These are phyloP conservation scores for Salvelinus sp. DNA, from an alignment of 2,113 vertebrate genomes.

Conservation along the genomic window DNA sequence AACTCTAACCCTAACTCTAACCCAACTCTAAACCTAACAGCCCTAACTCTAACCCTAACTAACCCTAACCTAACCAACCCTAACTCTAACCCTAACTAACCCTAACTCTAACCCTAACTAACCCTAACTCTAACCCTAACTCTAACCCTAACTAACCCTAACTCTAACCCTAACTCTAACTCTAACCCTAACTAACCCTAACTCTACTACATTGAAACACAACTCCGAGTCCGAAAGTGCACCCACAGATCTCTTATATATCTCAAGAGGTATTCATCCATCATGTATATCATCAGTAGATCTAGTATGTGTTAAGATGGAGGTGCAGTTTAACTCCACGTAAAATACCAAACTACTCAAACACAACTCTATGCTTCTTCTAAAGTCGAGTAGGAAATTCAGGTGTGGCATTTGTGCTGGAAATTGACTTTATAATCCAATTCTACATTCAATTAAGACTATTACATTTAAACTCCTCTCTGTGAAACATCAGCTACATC, in stretches of 20 bases:
- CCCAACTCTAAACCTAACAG: not conserved
- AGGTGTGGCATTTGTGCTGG: not conserved
- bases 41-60: not conserved
- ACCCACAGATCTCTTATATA: not conserved
- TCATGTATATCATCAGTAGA: not conserved
- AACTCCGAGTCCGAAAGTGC: constrained; percentile 10
- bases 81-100: too few relatives aligned
- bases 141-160: too few relatives aligned
- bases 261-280: not conserved
- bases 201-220: constrained; percentile 16
- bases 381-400: not conserved
- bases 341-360: not conserved
- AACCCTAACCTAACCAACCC: too few relatives aligned
- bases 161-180: not conserved
- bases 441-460: not conserved
- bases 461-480: constrained; percentile 2
- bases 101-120: not conserved
- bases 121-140: too few relatives aligned
- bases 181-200: not conserved
- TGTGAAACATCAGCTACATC: not conserved
- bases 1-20: not conserved
- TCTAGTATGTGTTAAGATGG: not conserved
- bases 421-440: not conserved
- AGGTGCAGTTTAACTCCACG: not conserved
- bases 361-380: not conserved